These are phyloP conservation scores for Sarotherodon lohbergeri DNA, from an alignment of 2,113 vertebrate genomes.

Conservation along the genomic window DNA sequence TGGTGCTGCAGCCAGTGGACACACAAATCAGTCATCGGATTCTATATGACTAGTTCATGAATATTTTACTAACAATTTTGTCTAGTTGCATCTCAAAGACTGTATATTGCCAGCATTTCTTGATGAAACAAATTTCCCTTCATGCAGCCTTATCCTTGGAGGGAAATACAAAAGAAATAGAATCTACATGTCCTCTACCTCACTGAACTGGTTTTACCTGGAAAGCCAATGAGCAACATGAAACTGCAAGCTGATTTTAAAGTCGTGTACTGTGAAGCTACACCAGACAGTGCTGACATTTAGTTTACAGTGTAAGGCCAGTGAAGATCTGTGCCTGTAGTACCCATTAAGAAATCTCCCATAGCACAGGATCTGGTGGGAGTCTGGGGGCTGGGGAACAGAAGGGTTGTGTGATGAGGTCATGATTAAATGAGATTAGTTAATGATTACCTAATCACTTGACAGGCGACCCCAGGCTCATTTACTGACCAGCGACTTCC, in stretches of 20 bases:
- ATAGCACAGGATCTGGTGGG: not conserved
- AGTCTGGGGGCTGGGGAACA: not conserved
- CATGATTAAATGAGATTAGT: slow-evolving; percentile 61
- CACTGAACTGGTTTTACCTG: not conserved
- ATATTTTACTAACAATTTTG: not conserved
- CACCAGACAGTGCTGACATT: not conserved
- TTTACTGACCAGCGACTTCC: slow-evolving; percentile 53
- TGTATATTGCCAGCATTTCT: not conserved
- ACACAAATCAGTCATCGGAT: not conserved
- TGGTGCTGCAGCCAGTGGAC: not conserved
- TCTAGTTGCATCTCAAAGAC: not conserved
- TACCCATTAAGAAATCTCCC: not conserved
- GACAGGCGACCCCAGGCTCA: slow-evolving; percentile 48
- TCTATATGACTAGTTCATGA: not conserved
- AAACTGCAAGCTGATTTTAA: not conserved
- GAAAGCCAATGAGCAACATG: not conserved
- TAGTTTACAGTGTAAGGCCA: not conserved
- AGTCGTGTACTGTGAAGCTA: not conserved
- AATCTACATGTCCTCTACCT: too few relatives aligned
- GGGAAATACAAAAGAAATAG: not conserved
- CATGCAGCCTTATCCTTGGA: rapidly evolving
- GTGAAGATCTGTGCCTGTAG: not conserved
- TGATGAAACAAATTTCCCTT: not conserved
- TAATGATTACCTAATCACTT: slow-evolving; percentile 53
- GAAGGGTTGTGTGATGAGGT: slow-evolving; percentile 25